Evolutionary conservation across 30 jellyfish, hydroid and myxozoan genomes (phyloP), one percentile per base, ranked within the genome.

Genomic region (Catostylus mosaicus): DNA sequence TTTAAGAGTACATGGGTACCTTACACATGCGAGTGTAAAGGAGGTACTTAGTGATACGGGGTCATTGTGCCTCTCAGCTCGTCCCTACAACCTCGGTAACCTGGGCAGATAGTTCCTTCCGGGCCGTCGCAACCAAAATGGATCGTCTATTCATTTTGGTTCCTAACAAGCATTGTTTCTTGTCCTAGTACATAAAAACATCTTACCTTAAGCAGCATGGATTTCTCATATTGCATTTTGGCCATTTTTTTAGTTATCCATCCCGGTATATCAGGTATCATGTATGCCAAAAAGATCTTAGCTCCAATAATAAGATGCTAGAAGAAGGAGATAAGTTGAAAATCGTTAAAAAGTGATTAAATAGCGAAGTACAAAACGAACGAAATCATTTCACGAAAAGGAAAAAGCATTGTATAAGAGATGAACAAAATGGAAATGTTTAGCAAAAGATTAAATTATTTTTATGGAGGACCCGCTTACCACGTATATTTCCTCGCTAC

Each of bases 181-280:
- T n/a, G n/a, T n/a, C n/a, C n/a, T n/a, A n/a, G n/a, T n/a, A n/a
- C n/a, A n/a, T n/a, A 70, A 40, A 19, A 70, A 9, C 9, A 14
- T 14, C 81, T 10, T 48, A 86, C 98, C 97, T 93, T 93, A 32
- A 64, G 45, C 4, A 73, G 73, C 29, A 31, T 82, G 8, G 73
- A 46, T 50, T 59, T 77, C 62, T 93, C 89, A 56, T 80, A 93
- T 27, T 86, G 93, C 11, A 62, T 38, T 70, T 93, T 87, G 37
- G 98, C 98, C 66, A 93, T 62, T 59, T 65, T 78, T 73, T 93
- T 87, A 54, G 95, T 79, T 33, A 93, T 84, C 91, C 88, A 86
- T 1, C 98, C 98, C 30, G 98, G 98, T 11, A 82, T 66, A 73
- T 93, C 98, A 19, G 98, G 98, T 11, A 93, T 93, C 76, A 93